Evolutionary conservation across 2,888 invertebrate genomes (phyloP), one percentile per base, ranked within the genome.

Genomic region (Macaria notata): DNA sequence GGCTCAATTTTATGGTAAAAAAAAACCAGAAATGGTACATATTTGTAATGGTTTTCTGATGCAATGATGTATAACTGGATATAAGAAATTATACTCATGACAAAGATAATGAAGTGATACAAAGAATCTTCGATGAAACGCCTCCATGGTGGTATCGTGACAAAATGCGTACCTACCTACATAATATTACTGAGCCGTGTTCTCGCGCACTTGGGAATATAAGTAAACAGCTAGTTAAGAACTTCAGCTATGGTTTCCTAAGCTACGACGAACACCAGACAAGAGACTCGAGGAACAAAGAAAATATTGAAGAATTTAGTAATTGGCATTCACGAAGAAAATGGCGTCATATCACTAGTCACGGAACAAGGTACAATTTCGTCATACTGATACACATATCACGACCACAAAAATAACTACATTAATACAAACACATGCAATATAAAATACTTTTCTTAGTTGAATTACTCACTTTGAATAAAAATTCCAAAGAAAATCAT

Each of bases 321-420:
- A 89, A 90, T 89, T 91, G 91, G 91, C 88, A 90, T 90, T 88
- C 91, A 90, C 86, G 88, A 88, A 92, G 90, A 92, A 92, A 92
- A 92, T 92, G 92, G 92, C 92, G 92, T 92, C 92, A 88, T 90
- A 90, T 88, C 88, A 90, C 88, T 88, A 86, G 83, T 89, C 89
- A 89, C 87, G 86, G 89, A 90, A 88, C 88, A 88, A 90, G 88
- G 89, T 89, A 88, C 85, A 81, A 87, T 91, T 92, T 91, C 86
- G 79, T 88, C 86, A 88, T 87, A 78, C 65, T 75, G 71, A 79
- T 79, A 71, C 84, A 83, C 83, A 79, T 71, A 68, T 80, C 81
- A 83, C 77, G 79, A 72, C 74, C 81, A 84, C 82, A 74, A 76
- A 64, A 67, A 79, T 75, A 80, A 83, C 75, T 78, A 80, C 77